Percentiles rank a stretch among this genome's conserved stretches.
These are phyloP conservation scores for Drosophila kuntzei DNA, from an alignment of 2,888 invertebrate genomes.

Conservation along the genomic window DNA sequence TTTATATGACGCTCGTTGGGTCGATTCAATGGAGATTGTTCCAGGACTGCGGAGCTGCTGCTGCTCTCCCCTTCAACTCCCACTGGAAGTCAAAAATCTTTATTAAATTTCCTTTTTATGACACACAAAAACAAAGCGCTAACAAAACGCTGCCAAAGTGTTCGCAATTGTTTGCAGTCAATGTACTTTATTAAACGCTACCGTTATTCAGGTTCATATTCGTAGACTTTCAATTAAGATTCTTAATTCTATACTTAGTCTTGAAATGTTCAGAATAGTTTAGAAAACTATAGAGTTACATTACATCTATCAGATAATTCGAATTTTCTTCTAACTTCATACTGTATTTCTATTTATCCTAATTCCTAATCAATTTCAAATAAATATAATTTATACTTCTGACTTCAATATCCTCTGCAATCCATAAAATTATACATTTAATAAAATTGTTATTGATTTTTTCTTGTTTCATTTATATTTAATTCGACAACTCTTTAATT, in stretches of 20 bases:
- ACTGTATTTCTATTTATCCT: too few species aligned
- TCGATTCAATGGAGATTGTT: slow-evolving; percentile 28
- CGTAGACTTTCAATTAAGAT: too few species aligned
- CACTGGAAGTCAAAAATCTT: slow-evolving; percentile 62
- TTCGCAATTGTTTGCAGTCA: slow-evolving; percentile 65
- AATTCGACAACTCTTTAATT: too few species aligned
- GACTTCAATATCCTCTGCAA: background rate
- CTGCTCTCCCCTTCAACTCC: slow-evolving; percentile 13
- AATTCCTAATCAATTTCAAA: too few species aligned
- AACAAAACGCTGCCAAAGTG: slow-evolving; percentile 31
- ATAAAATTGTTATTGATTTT: too few species aligned
- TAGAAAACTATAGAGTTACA: too few species aligned
- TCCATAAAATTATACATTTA: too few species aligned
- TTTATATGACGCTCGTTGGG: slow-evolving; percentile 67
- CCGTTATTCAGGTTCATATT: background rate
- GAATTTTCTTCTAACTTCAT: too few species aligned
- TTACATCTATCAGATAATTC: too few species aligned
- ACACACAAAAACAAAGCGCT: slow-evolving; percentile 35
- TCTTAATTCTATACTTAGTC: too few species aligned
- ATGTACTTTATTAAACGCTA: slow-evolving; percentile 24
- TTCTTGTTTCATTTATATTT: too few species aligned
- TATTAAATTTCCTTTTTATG: slow-evolving; percentile 74
- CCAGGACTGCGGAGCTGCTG: slow-evolving; percentile 3
- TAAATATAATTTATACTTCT: background rate
- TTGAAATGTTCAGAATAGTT: too few species aligned